Percentiles rank a stretch among this genome's conserved stretches.
Conservation (phyloP, 2,797 vertebrate genomes). For the Aotus griseimembra region DNA sequence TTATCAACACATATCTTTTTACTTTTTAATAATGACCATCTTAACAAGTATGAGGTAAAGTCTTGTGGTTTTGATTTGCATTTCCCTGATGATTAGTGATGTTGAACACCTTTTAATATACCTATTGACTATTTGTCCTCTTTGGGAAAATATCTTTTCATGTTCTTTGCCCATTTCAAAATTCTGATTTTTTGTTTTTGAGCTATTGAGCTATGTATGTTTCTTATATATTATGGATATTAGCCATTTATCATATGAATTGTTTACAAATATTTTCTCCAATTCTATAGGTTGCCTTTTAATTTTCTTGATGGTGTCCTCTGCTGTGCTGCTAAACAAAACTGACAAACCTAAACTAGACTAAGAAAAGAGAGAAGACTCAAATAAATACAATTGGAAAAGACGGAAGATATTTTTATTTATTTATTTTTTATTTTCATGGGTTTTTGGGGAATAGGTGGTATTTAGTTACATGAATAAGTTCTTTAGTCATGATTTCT, state of each 20-base stretch:
- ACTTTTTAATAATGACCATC: background rate
- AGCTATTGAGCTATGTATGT: background rate
- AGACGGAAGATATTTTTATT: too few species aligned
- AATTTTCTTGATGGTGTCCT: background rate
- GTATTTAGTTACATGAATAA: too few species aligned
- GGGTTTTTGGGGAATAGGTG: too few species aligned
- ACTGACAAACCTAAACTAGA: too few species aligned
- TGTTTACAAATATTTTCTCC: background rate
- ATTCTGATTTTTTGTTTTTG: background rate
- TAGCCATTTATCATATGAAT: background rate
- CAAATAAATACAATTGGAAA: too few species aligned
- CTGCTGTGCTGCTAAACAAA: background rate
- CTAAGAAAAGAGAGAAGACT: too few species aligned
- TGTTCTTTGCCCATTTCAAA: background rate
- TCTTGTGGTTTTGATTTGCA: background rate
- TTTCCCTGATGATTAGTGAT: background rate
- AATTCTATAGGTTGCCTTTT: background rate
- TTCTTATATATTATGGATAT: background rate
- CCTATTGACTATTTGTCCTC: background rate
- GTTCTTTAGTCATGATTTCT: too few species aligned
- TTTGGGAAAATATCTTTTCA: background rate
- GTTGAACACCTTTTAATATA: background rate
- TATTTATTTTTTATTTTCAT: too few species aligned
- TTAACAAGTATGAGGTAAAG: background rate
- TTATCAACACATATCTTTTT: background rate